These are phyloP conservation scores for Melanotaenia boesemani DNA, from an alignment of 2,797 vertebrate genomes.

Conservation along the genomic window DNA sequence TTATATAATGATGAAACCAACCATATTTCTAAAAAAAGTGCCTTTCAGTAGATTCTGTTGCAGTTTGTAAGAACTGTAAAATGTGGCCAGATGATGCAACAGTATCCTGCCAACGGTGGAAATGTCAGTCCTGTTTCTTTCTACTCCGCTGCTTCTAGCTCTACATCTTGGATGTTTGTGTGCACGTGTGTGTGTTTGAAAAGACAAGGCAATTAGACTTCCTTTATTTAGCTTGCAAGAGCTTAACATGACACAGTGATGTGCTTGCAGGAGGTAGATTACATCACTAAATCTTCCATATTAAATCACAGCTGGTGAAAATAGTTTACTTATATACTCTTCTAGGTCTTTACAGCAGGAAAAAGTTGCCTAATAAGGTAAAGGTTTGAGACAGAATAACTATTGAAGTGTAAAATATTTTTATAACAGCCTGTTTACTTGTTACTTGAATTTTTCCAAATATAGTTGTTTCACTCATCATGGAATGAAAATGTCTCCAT, in stretches of 20 bases:
- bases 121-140: slow-evolving; percentile 21
- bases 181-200: neutral
- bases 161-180: neutral
- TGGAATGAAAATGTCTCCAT: neutral
- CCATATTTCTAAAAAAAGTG: neutral
- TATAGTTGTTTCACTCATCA: neutral
- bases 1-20: neutral
- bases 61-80: slow-evolving; percentile 7
- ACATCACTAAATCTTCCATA: neutral
- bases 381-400: too few relatives aligned
- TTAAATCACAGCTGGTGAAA: neutral
- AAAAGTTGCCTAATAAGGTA: neutral
- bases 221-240: neutral
- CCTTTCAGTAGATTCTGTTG: neutral
- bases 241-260: neutral
- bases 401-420: too few relatives aligned
- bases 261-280: slow-evolving; percentile 1
- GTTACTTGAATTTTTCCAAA: neutral
- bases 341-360: neutral
- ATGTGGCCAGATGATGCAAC: slow-evolving; percentile 30
- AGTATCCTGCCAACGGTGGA: neutral
- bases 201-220: neutral
- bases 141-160: slow-evolving; percentile 34
- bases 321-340: neutral
- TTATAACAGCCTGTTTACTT: neutral